These are phyloP conservation scores for Magallana nippona DNA, from an alignment of 2,888 invertebrate species.

Conservation along the genomic window DNA sequence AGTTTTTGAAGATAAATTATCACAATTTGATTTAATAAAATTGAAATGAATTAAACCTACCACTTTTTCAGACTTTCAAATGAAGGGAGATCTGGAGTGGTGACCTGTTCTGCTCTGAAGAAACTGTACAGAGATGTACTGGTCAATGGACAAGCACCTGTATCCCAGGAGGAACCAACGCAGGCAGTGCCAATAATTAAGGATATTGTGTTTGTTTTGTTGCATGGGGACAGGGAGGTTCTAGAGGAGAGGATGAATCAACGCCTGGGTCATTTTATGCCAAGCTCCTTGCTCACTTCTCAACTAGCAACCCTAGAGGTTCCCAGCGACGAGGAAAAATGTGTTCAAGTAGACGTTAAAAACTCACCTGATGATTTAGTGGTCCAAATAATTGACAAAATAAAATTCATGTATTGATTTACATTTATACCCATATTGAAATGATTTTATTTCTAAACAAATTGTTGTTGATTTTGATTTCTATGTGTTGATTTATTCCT, in stretches of 20 bases:
- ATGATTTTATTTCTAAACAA: background rate
- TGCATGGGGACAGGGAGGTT: constrained; percentile 63
- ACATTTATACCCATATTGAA: no score
- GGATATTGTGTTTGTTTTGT: constrained; percentile 61
- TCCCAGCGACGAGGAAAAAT: constrained; percentile 59
- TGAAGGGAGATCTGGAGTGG: constrained; percentile 54
- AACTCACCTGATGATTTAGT: constrained; percentile 57
- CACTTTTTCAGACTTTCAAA: constrained; percentile 48
- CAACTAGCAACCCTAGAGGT: constrained; percentile 71
- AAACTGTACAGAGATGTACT: constrained; percentile 71
- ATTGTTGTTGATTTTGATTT: background rate
- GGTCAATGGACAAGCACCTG: constrained; percentile 42
- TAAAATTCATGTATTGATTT: background rate
- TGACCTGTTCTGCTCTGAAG: constrained; percentile 79
- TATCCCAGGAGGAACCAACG: no score
- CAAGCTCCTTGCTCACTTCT: constrained; percentile 67
- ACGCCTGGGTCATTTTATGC: constrained; percentile 73
- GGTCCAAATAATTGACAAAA: constrained; percentile 50
- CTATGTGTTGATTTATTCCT: no score
- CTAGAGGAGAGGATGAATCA: constrained; percentile 61
- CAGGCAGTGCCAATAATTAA: background rate
- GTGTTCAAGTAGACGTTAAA: constrained; percentile 60
- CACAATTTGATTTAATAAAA: background rate
- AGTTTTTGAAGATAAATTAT: no score
- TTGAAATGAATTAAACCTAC: background rate